These are phyloP conservation scores for Telenomus remus DNA, from an alignment of 1,140 invertebrate species.

Conservation along the genomic window DNA sequence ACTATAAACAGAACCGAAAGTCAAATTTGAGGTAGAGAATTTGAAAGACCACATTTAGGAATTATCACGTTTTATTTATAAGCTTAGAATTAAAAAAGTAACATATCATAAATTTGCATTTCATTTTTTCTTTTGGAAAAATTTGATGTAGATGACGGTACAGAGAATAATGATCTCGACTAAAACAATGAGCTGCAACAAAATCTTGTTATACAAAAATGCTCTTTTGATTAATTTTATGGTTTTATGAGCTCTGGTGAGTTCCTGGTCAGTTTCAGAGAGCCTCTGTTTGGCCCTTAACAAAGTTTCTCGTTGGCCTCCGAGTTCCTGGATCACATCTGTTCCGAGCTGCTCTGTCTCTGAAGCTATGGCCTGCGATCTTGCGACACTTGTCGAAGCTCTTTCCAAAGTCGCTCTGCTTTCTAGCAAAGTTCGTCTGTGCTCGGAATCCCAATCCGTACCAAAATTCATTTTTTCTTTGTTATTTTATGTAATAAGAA, in stretches of 20 bases:
- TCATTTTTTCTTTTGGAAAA: constrained; percentile 67
- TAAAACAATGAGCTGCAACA: constrained; percentile 81
- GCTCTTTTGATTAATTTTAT: constrained; percentile 78
- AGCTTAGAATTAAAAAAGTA: not conserved
- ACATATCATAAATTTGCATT: not conserved
- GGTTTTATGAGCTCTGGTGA: constrained; percentile 78
- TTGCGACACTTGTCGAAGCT: constrained; percentile 80
- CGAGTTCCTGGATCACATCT: constrained; percentile 83
- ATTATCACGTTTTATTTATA: not conserved
- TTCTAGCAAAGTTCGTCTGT: constrained; percentile 77
- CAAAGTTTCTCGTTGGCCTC: constrained; percentile 80
- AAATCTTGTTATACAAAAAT: constrained; percentile 82
- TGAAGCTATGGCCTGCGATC: constrained; percentile 83
- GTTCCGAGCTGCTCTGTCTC: constrained; percentile 88
- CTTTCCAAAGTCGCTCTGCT: constrained; percentile 78
- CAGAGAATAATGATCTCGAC: constrained; percentile 79
- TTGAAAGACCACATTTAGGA: not conserved
- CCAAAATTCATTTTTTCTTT: constrained; percentile 68
- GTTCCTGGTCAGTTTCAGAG: constrained; percentile 79
- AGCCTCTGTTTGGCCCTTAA: constrained; percentile 78
- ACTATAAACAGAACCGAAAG: too few relatives aligned
- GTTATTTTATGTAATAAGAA: too few relatives aligned
- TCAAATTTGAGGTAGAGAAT: too few relatives aligned
- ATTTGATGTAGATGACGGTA: constrained; percentile 78
- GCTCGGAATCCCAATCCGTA: constrained; percentile 74